Evolutionary conservation across 1,140 invertebrate genomes (phyloP).

Genomic region (Brachionus sp.): DNA sequence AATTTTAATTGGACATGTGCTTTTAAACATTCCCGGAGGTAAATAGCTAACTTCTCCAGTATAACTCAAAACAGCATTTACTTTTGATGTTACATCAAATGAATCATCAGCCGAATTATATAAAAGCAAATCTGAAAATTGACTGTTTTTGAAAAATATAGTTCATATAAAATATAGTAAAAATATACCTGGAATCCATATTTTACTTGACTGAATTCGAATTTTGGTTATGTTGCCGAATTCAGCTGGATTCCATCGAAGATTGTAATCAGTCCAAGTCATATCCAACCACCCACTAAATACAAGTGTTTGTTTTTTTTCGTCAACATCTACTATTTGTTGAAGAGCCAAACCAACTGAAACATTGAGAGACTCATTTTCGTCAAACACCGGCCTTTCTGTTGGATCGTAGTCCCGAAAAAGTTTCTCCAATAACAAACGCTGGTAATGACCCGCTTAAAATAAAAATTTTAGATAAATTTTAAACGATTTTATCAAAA

Average conservation of each 20-base stretch:
- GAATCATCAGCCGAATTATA: slow-evolving; percentile 78
- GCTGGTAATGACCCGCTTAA: slow-evolving; percentile 22
- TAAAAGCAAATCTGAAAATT: slow-evolving; percentile 63
- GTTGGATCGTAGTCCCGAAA: slow-evolving; percentile 33
- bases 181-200: slow-evolving; percentile 38
- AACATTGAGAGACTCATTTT: slow-evolving; percentile 11
- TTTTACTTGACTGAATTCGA: slow-evolving; percentile 12
- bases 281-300: slow-evolving; percentile 38
- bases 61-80: slow-evolving; percentile 62
- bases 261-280: slow-evolving; percentile 29
- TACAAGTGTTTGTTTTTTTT: slow-evolving; percentile 40
- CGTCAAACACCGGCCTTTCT: slow-evolving; percentile 40
- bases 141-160: neutral
- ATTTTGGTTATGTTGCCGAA: slow-evolving; percentile 34
- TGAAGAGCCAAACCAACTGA: slow-evolving; percentile 38
- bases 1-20: slow-evolving; percentile 81
- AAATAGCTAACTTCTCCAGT: slow-evolving; percentile 95
- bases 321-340: slow-evolving; percentile 44
- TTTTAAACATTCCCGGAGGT: slow-evolving; percentile 96
- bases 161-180: neutral
- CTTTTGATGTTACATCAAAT: slow-evolving; percentile 55
- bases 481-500: neutral
- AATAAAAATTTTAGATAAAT: neutral
- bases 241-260: slow-evolving; percentile 40
- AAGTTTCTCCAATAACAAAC: slow-evolving; percentile 22